Conservation (phyloP, 1,140 invertebrate genomes). For the Drosophila miranda region DNA sequence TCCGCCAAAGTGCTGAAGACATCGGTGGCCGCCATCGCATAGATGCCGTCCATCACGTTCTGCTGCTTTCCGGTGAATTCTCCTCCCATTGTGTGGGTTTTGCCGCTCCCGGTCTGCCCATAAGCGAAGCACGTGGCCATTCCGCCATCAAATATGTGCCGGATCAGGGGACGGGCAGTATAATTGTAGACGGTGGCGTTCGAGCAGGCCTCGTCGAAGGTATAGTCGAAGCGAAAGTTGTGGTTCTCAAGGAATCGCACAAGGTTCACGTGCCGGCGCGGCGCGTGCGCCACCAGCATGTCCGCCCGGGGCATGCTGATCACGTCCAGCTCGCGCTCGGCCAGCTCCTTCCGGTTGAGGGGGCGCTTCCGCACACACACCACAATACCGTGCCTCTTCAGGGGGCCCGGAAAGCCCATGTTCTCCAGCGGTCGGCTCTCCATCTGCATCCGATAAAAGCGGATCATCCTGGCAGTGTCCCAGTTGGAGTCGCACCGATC, state of each 20-base stretch:
- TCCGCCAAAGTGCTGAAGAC: slow-evolving; percentile 91
- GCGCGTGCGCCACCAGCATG: slow-evolving; percentile 97
- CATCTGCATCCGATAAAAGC: slow-evolving; percentile 92
- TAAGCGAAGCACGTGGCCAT: slow-evolving; percentile 99
- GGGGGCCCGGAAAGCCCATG: slow-evolving; percentile 85
- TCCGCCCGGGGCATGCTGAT: slow-evolving; percentile 97
- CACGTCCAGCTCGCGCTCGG: slow-evolving; percentile 95
- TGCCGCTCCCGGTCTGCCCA: slow-evolving; percentile 96
- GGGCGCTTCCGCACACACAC: slow-evolving; percentile 99
- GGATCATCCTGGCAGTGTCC: slow-evolving; percentile 98
- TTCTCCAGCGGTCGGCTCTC: slow-evolving; percentile 93
- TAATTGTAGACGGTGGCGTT: slow-evolving; percentile 98
- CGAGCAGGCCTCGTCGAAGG: slow-evolving; percentile 96
- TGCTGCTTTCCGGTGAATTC: slow-evolving; percentile 91
- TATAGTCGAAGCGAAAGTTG: slow-evolving; percentile 98
- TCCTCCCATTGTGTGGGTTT: slow-evolving; percentile 97
- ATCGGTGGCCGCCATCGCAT: slow-evolving; percentile 94
- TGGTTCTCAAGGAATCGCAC: slow-evolving; percentile 99
- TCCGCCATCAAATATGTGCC: slow-evolving; percentile 96
- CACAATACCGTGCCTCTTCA: slow-evolving; percentile 97
- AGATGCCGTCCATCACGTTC: slow-evolving; percentile 93
- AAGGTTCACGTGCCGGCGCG: slow-evolving; percentile 98
- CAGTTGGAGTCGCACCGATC: slow-evolving; percentile 97
- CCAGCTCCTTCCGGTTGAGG: slow-evolving; percentile 94
- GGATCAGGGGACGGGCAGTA: slow-evolving; percentile 95